Conservation (phyloP, 2,113 vertebrate species). For the Ailurus styani region DNA sequence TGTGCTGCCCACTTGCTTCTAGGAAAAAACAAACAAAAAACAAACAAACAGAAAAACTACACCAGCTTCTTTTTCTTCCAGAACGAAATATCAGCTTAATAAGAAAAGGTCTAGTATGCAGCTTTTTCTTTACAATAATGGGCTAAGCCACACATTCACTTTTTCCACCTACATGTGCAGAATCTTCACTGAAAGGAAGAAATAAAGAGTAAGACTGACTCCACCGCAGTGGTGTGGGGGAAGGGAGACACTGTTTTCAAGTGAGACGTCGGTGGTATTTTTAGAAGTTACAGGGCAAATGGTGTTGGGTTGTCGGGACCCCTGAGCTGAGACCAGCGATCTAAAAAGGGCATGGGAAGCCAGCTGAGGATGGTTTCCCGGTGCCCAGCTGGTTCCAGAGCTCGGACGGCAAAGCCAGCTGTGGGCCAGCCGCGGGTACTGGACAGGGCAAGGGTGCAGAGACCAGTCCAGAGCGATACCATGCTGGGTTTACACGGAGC, state of each 20-base stretch:
- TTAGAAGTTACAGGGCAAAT: neutral
- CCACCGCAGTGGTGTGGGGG: neutral
- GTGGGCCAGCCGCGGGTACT: too few species aligned
- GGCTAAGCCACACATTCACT: neutral
- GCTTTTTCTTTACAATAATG: neutral
- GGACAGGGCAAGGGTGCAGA: too few species aligned
- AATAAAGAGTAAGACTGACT: neutral
- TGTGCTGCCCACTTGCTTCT: neutral
- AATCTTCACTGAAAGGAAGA: neutral
- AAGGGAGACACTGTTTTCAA: neutral
- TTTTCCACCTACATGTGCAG: neutral
- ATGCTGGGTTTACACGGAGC: neutral
- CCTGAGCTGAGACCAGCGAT: neutral
- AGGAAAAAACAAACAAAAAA: neutral
- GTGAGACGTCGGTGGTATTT: neutral
- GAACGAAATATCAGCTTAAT: neutral
- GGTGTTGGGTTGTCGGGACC: neutral
- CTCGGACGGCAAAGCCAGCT: too few species aligned
- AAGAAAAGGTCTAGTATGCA: neutral
- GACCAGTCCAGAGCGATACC: too few species aligned
- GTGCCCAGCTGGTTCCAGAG: neutral
- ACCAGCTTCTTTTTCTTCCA: neutral
- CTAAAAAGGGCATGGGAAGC: neutral
- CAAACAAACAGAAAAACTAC: neutral
- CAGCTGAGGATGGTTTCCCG: neutral